Conservation (phyloP, 2,113 vertebrate genomes). For the Probosciger aterrimus region DNA sequence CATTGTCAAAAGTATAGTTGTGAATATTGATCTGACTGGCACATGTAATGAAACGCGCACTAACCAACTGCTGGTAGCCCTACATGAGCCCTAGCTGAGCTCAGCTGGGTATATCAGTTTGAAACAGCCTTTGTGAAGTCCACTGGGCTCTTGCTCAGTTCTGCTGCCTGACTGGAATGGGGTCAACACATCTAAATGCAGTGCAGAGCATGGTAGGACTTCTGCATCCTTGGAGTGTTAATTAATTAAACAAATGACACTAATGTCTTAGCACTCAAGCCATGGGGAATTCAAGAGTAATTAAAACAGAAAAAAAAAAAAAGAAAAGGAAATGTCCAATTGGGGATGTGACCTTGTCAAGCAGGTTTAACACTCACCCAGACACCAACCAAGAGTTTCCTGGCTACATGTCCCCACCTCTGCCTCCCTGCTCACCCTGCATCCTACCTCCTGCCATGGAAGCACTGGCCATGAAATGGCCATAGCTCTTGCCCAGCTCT, state of each 20-base stretch:
- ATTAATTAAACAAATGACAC: conserved; percentile 23
- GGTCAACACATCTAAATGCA: background rate
- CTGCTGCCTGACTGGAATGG: background rate
- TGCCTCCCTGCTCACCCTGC: background rate
- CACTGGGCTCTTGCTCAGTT: background rate
- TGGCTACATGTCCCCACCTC: background rate
- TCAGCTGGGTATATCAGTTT: background rate
- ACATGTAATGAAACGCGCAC: background rate
- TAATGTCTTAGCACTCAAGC: background rate
- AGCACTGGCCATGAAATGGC: too few species aligned
- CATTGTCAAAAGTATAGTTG: background rate
- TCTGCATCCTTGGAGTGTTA: background rate
- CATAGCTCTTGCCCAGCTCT: accelerated
- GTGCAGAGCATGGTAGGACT: background rate
- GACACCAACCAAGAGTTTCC: background rate
- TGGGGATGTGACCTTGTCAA: background rate
- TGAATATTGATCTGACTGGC: background rate
- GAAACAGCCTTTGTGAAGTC: background rate
- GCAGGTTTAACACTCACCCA: background rate
- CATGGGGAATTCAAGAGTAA: background rate
- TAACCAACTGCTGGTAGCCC: background rate
- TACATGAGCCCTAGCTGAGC: background rate
- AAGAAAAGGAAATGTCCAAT: background rate
- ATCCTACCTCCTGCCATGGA: background rate
- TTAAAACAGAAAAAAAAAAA: background rate